Conservation (phyloP, 2,888 invertebrate genomes). For the Drosophila testacea region DNA sequence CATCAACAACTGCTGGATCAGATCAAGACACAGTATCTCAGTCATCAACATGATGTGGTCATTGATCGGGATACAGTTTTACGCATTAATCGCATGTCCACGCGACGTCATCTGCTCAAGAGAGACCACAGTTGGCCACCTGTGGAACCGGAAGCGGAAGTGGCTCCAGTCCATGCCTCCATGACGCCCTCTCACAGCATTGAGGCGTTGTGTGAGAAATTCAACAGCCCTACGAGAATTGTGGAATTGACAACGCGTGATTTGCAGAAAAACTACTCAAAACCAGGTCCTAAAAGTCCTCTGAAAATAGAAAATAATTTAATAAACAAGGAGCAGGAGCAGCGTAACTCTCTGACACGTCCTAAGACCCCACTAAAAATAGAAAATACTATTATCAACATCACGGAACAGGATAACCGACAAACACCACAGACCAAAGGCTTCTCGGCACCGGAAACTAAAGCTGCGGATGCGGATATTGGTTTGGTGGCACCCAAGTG, state of each 20-base stretch:
- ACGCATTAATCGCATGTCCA: slow-evolving; percentile 84
- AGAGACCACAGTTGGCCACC: slow-evolving; percentile 85
- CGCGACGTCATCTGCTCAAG: slow-evolving; percentile 78
- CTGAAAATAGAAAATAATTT: background rate
- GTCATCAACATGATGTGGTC: slow-evolving; percentile 81
- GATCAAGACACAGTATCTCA: slow-evolving; percentile 80
- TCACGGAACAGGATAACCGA: background rate
- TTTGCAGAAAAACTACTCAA: slow-evolving; percentile 46
- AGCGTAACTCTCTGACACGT: background rate
- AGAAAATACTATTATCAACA: background rate
- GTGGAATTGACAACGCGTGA: slow-evolving; percentile 61
- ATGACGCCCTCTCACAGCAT: slow-evolving; percentile 67
- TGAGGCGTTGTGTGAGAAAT: slow-evolving; percentile 81
- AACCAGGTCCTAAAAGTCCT: background rate
- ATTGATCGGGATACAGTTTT: slow-evolving; percentile 84
- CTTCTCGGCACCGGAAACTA: slow-evolving; percentile 81
- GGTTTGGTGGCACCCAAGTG: slow-evolving; percentile 82
- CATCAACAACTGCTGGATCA: slow-evolving; percentile 81
- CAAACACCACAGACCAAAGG: slow-evolving; percentile 65
- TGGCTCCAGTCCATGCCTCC: slow-evolving; percentile 1
- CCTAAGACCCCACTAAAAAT: background rate
- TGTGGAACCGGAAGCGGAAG: slow-evolving; percentile 22
- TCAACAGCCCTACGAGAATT: slow-evolving; percentile 80
- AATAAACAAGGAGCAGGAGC: background rate
- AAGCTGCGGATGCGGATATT: slow-evolving; percentile 80